Base-by-base conservation (phyloP, 2,797 vertebrate species). In the Pangasius djambal region DNA sequence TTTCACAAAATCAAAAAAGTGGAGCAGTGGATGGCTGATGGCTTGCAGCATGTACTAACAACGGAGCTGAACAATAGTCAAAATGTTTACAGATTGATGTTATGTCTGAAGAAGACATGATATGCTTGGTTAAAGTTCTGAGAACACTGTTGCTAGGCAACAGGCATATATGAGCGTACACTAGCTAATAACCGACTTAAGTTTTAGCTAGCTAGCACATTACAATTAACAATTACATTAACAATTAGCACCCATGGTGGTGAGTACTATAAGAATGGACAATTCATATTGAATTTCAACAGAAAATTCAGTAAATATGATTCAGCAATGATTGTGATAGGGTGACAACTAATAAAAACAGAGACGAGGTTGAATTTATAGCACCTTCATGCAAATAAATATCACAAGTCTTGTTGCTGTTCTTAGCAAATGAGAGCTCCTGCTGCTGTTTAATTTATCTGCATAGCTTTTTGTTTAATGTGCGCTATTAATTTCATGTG, bases 371-470 rank as follows among this genome's bases (percentile, higher is more conserved):
- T 50, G 22, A 5, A 52, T 52, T 78, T 78, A 8, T 9, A 78
- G 1, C 50, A 57, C 50, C 37, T n/a, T 83, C 13, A 28, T n/a
- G 59, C 37, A 44, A 65, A 63, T 44, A 83, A 44, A 63, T 3
- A 61, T 10, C 78, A 81, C 78, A 63, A 15, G 25, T 63, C 34
- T 59, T 25, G 20, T 25, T 59, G 16, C 50, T 82, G 79, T 82
- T 82, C 20, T 37, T 81, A 25, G 31, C 55, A 59, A 81, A 57
- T 57, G 77, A 79, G 13, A 44, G 16, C 37, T 63, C 81, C 59
- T 63, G 57, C 57, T 63, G 81, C 81, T 83, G 81, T 37, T 63
- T 61, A n/a, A 63, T 83, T 83, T 63, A 44, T 83, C 57, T 83
- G 37, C 81, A 63, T 16, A 63, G 16, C 37, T 44, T 83, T 61